A percentile compares a stretch with the other conserved stretches of the same genome.
phyloP scores from a whole-genome alignment of 2,888 invertebrate species.

The Eremobia ochroleuca region DNA sequence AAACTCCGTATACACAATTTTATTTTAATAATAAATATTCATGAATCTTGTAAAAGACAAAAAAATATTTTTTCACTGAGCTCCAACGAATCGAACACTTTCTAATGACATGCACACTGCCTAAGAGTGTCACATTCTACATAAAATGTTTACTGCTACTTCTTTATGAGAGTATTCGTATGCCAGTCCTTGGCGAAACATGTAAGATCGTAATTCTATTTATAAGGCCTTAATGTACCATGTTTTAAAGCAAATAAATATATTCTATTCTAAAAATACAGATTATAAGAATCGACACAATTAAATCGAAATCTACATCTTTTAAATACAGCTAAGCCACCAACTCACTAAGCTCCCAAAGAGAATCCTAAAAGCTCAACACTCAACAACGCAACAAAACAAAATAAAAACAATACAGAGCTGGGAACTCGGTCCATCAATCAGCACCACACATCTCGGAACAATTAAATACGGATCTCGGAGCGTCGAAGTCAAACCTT shows the following conservation, averaged over 20 bases:
- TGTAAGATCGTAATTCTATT: too few species aligned
- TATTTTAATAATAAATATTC: neutral
- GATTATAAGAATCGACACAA: neutral
- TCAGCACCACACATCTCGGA: slow-evolving; percentile 72
- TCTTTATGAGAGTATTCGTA: too few species aligned
- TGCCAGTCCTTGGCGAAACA: too few species aligned
- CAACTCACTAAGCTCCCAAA: slow-evolving; percentile 29
- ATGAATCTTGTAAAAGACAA: neutral
- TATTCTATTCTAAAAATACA: too few species aligned
- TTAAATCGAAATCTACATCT: slow-evolving; percentile 32
- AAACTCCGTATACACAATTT: neutral
- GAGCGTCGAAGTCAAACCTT: slow-evolving; percentile 69
- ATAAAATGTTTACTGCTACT: neutral
- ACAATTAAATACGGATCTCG: slow-evolving; percentile 79
- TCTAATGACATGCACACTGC: neutral
- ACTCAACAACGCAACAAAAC: slow-evolving; percentile 53
- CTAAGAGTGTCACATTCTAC: neutral
- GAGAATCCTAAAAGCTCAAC: slow-evolving; percentile 43
- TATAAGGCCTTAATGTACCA: too few species aligned
- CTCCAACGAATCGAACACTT: neutral
- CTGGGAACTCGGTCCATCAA: slow-evolving; percentile 68
- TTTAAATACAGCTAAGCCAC: slow-evolving; percentile 33
- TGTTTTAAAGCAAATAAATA: too few species aligned
- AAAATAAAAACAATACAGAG: slow-evolving; percentile 56
- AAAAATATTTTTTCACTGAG: neutral